These are phyloP conservation scores for Tinea pellionella DNA, from an alignment of 2,888 invertebrate species.

Conservation along the genomic window DNA sequence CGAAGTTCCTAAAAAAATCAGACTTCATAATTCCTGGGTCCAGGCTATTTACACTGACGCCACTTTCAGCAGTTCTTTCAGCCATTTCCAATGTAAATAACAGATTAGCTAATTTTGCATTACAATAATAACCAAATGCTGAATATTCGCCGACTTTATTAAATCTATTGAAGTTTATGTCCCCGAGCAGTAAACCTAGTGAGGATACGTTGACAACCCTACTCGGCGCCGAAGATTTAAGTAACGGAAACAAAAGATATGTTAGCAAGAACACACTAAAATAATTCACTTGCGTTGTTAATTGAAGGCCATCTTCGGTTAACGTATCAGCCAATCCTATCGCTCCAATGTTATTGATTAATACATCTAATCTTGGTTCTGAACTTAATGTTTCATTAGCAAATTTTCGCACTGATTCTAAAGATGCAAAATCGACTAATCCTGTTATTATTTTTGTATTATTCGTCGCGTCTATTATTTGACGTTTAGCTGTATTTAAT, in stretches of 20 bases:
- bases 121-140: constrained; percentile 69
- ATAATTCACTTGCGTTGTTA: constrained; percentile 70
- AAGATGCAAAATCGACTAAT: constrained; percentile 59
- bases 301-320: constrained; percentile 72
- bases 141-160: constrained; percentile 76
- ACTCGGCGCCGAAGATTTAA: constrained; percentile 40
- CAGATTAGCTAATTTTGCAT: constrained; percentile 41
- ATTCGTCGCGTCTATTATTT: constrained; percentile 29
- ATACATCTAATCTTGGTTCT: constrained; percentile 56
- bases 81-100: constrained; percentile 65
- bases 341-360: constrained; percentile 62
- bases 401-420: constrained; percentile 67
- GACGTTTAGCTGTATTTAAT: constrained; percentile 27
- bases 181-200: constrained; percentile 74
- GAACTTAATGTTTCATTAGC: constrained; percentile 58
- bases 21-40: constrained; percentile 86
- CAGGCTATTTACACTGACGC: constrained; percentile 81
- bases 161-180: constrained; percentile 75
- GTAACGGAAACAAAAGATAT: constrained; percentile 37
- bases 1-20: constrained; percentile 75
- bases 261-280: constrained; percentile 45
- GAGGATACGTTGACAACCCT: constrained; percentile 44
- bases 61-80: constrained; percentile 39
- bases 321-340: constrained; percentile 45
- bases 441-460: constrained; percentile 32